Base-by-base conservation (phyloP, 2,888 invertebrate species). In the Lathronympha strigana region DNA sequence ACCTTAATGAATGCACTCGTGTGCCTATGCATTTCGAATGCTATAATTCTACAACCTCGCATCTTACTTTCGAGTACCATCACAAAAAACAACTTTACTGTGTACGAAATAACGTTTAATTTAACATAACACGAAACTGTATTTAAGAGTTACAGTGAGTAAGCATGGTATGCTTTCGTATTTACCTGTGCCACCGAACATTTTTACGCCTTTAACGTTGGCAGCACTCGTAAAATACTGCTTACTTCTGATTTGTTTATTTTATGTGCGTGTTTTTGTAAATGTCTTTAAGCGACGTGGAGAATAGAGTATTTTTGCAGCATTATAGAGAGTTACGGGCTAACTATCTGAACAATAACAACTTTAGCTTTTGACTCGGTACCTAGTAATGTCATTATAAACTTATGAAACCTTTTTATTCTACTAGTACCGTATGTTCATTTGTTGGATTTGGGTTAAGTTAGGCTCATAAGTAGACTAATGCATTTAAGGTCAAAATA, bases 1-100 rank as follows among this genome's bases (percentile, higher is more conserved):
- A 76, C 80, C 79, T 79, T 87, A 87, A 88, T 87, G 86, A 87
- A 86, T 78, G 80, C 82, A 77, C 82, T 83, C 77, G 76, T 81
- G 72, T 76, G 62, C 67, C 67, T 67, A 50, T 67, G 62, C 57
- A 57, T 57, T 45, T 57, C 43, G 28, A 49, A 33, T 49, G 47
- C 15, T 60, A 49, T 33, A 33, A n/a, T 49, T 36, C n/a, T 23
- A 31, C 43, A 21, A 45, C 43, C 43, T 31, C 57, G 40, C 43
- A 57, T 43, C 4, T 57, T 17, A 4, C 19, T 31, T 45, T 13
- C 1, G 4, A 25, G 2, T 31, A 4, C 8, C 3, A 17, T 71
- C 74, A 73, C 70, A 70, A 71, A 43, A n/a, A 28, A 11, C 25
- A 28, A 21, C 31, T 45, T 57, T 40, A 8, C 8, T 4, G 0